Evolutionary conservation across 2,113 vertebrate genomes (phyloP).

Genomic region (Procapra przewalskii): DNA sequence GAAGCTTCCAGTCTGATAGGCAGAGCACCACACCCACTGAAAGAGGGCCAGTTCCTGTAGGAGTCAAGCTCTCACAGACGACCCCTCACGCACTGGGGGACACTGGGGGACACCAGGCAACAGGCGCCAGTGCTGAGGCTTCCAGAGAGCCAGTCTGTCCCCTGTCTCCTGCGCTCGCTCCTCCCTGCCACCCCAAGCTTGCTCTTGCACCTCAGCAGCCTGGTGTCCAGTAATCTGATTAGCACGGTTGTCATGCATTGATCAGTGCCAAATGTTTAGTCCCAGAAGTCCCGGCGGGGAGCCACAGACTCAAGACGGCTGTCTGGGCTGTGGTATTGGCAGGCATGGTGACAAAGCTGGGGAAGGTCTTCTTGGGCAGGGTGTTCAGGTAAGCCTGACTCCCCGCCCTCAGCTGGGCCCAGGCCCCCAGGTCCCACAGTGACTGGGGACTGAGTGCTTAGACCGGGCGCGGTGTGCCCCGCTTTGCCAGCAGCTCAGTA

Average conservation of each 20-base stretch:
- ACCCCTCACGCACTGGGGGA: fast-evolving
- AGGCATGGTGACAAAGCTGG: background rate
- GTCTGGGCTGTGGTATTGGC: background rate
- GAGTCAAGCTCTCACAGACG: background rate
- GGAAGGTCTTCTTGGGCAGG: background rate
- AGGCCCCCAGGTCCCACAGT: background rate
- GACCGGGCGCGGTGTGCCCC: background rate
- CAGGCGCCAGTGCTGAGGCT: background rate
- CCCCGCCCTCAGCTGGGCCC: background rate
- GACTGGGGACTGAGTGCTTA: background rate
- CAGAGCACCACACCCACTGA: background rate
- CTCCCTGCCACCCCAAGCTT: background rate
- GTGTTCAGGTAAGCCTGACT: background rate
- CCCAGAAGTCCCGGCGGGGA: background rate
- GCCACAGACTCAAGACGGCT: background rate
- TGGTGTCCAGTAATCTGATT: constrained; percentile 73
- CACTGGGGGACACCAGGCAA: background rate
- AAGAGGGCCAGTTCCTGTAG: background rate
- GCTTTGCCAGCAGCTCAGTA: background rate
- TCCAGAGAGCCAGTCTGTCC: background rate
- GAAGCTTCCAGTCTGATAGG: background rate
- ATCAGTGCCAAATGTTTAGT: background rate
- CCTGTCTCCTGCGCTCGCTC: background rate
- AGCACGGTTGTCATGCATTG: constrained; percentile 66
- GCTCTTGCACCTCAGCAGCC: constrained; percentile 21